Evolutionary conservation across 2,797 vertebrate species (phyloP), one percentile per base, ranked within the genome.

Genomic region (Clarias laeviceps): DNA sequence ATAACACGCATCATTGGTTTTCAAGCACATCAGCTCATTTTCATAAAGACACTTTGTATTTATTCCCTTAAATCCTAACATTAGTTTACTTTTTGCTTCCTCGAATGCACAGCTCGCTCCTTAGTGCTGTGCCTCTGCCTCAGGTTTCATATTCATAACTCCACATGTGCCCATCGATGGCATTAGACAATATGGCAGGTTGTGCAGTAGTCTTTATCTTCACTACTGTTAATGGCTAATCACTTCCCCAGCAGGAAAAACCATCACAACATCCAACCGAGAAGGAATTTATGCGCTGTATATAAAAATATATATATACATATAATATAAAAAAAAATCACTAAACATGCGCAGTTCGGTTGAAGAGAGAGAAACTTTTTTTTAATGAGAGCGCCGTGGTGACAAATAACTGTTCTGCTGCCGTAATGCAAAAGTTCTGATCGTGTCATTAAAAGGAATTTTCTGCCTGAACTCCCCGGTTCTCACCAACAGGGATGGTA

Each of bases 401-500:
- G 91, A 93, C 91, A 92, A 93, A 94, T 93, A 90, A 90, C 83
- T 68, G 90, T 84, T 91, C 88, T 78, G 89, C 77, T 56, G 78
- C 89, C 22, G 76, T 90, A 91, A 92, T 91, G 91, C 92, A 93
- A 92, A 93, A 91, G 92, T 94, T 94, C 90, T 92, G 85, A 93
- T 93, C 91, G 91, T 92, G 92, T 92, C 91, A 92, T 93, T 89
- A 94, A 94, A 94, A 90, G 89, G 93, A 93, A 94, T 94, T 94
- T 94, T 94, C 93, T 94, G 94, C 94, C 94, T 94, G 91, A 94
- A 92, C 93, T 95, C 90, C 91, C 80, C 90, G 91, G 92, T 91
- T 94, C 93, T 94, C 91, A 90, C 93, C 94, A 94, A 94, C 94
- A 92, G 94, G 93, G 94, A 94, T 81, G 90, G 91, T 94, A 95